Conservation (phyloP, 1,140 invertebrate genomes). For the Drosophila insularis region DNA sequence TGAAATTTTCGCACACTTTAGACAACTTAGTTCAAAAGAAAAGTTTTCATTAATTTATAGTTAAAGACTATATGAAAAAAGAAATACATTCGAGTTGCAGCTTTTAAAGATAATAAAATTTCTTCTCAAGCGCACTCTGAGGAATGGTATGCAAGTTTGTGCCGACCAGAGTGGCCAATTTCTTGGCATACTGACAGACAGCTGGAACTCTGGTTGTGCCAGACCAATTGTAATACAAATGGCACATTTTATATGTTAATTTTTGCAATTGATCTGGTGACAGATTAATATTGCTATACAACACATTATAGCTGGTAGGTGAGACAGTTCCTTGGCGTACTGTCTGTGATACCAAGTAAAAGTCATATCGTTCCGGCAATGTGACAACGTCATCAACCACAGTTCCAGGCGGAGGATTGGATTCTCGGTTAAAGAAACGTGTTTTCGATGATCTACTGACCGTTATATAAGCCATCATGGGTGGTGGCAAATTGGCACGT, state of each 20-base stretch:
- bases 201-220: conserved; percentile 93
- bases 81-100: background rate
- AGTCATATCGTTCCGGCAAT: conserved; percentile 91
- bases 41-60: background rate
- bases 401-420: conserved; percentile 90
- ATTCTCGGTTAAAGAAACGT: conserved; percentile 84
- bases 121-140: conserved; percentile 80
- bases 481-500: conserved; percentile 55
- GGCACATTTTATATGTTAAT: conserved; percentile 91
- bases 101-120: conserved; percentile 83
- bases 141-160: conserved; percentile 87
- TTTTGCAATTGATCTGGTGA: conserved; percentile 88
- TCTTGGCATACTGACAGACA: conserved; percentile 94
- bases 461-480: conserved; percentile 88
- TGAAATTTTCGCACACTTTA: background rate
- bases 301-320: conserved; percentile 91
- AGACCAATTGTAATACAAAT: conserved; percentile 93
- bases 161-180: conserved; percentile 91
- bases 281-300: conserved; percentile 86
- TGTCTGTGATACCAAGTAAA: conserved; percentile 90
- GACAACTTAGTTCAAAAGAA: background rate
- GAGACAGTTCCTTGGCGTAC: conserved; percentile 91
- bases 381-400: conserved; percentile 94
- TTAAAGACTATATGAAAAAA: background rate
- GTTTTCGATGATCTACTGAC: conserved; percentile 90